These are phyloP conservation scores for Buathra laborator DNA, from an alignment of 2,888 invertebrate species.

Conservation along the genomic window DNA sequence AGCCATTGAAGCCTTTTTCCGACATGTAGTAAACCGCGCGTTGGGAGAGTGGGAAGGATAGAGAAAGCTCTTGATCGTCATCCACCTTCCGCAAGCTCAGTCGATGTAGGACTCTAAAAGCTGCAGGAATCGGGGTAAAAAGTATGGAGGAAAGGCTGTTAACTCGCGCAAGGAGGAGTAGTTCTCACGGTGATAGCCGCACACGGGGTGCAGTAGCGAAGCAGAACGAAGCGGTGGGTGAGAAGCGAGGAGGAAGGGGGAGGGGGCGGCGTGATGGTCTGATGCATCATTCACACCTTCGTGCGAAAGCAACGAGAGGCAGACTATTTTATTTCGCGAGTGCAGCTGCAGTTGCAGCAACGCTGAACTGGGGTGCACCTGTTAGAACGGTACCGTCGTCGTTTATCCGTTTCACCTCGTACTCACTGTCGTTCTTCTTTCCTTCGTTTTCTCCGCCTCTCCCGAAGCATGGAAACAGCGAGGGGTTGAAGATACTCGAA, in stretches of 20 bases:
- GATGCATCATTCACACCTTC: slow-evolving; percentile 74
- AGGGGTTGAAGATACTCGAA: slow-evolving; percentile 52
- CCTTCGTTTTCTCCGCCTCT: slow-evolving; percentile 23
- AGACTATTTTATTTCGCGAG: slow-evolving; percentile 67
- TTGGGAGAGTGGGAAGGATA: neutral
- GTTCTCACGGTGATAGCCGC: slow-evolving; percentile 57
- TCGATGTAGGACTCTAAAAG: slow-evolving; percentile 25
- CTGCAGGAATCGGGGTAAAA: slow-evolving; percentile 18
- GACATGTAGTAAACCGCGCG: neutral
- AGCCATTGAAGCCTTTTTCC: neutral
- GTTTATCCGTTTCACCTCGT: slow-evolving; percentile 64
- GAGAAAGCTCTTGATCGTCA: slow-evolving; percentile 25
- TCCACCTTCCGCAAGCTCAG: slow-evolving; percentile 28
- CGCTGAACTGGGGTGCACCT: slow-evolving; percentile 58
- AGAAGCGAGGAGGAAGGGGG: slow-evolving; percentile 14
- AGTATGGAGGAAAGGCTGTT: slow-evolving; percentile 14
- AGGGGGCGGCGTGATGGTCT: slow-evolving; percentile 52
- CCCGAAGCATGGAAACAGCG: slow-evolving; percentile 20
- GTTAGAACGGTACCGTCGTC: slow-evolving; percentile 63
- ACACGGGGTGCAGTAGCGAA: slow-evolving; percentile 11
- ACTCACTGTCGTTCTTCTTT: slow-evolving; percentile 60
- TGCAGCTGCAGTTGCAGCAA: slow-evolving; percentile 60
- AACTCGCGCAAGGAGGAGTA: slow-evolving; percentile 33
- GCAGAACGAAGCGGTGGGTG: slow-evolving; percentile 22
- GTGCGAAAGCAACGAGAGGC: slow-evolving; percentile 50